Percentiles rank a stretch among this genome's conserved stretches.
These are phyloP conservation scores for Noctua janthina DNA, from an alignment of 2,888 invertebrate genomes.

Conservation along the genomic window DNA sequence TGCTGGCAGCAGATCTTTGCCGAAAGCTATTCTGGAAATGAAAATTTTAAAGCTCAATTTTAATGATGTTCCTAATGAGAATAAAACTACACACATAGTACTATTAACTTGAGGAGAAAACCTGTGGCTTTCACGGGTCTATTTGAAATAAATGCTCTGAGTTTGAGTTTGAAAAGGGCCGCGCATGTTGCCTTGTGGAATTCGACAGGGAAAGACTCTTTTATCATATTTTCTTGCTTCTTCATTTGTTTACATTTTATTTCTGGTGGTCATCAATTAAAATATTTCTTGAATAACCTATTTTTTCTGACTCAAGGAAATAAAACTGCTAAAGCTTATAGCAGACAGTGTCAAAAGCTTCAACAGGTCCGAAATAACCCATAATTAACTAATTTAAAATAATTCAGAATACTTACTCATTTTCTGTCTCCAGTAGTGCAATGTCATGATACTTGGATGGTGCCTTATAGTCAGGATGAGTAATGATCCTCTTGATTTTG, in stretches of 20 bases:
- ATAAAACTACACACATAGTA: background rate
- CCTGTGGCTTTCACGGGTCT: too few relatives aligned
- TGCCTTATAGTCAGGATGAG: slow-evolving; percentile 70
- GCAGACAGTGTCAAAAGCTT: background rate
- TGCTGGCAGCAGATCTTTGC: slow-evolving; percentile 52
- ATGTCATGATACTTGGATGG: slow-evolving; percentile 76
- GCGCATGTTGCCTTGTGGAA: background rate
- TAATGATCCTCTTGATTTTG: slow-evolving; percentile 53
- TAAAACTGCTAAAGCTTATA: background rate
- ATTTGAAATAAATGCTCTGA: too few relatives aligned
- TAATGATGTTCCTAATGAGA: background rate
- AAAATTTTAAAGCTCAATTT: background rate
- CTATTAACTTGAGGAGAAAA: background rate
- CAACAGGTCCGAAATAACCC: background rate
- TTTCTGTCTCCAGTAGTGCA: slow-evolving; percentile 71
- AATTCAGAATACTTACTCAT: slow-evolving; percentile 47
- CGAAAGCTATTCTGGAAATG: slow-evolving; percentile 49
- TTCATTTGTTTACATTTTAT: background rate
- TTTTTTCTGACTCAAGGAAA: background rate
- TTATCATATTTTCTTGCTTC: background rate
- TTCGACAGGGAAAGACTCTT: background rate
- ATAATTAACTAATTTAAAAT: background rate
- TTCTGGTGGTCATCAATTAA: background rate
- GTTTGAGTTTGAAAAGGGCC: too few relatives aligned
- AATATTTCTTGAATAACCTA: background rate